Conservation (phyloP, 1,140 invertebrate genomes). For the Euura saliciscinereae region DNA sequence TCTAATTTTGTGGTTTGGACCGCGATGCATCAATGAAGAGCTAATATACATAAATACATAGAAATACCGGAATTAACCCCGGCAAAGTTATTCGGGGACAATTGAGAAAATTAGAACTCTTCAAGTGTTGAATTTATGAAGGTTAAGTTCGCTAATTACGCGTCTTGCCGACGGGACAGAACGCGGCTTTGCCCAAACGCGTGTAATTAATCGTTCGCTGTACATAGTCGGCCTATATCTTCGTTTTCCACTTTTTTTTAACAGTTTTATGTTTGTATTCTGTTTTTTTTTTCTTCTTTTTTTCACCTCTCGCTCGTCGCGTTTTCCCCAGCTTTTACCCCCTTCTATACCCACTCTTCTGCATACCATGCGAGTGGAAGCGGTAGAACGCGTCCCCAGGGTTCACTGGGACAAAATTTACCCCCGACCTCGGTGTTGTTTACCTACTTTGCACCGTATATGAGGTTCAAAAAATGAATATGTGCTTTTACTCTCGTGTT, state of each 20-base stretch:
- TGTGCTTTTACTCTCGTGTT: conserved; percentile 4
- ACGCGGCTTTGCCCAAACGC: not conserved
- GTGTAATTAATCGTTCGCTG: conserved; percentile 12
- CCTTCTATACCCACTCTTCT: not conserved
- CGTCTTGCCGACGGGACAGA: not conserved
- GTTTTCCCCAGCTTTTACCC: not conserved
- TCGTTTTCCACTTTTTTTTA: conserved; percentile 9
- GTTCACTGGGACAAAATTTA: conserved; percentile 7
- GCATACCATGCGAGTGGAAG: not conserved
- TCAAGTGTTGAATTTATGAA: not conserved
- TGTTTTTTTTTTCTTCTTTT: conserved; percentile 2
- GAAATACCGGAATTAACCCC: conserved; percentile 5
- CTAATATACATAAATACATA: conserved; percentile 8
- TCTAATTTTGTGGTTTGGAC: not conserved
- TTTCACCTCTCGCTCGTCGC: not conserved
- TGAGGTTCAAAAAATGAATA: not conserved
- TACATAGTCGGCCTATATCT: not conserved
- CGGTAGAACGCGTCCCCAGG: not conserved
- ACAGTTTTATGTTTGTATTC: conserved; percentile 12
- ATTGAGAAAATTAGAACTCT: not conserved
- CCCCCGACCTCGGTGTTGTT: not conserved
- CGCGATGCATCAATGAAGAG: not conserved
- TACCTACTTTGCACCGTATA: conserved; percentile 4
- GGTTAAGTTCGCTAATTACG: not conserved
- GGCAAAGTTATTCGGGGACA: not conserved